phyloP scores from a whole-genome alignment of 2,113 vertebrate genomes.

The Sceloporus undulatus region DNA sequence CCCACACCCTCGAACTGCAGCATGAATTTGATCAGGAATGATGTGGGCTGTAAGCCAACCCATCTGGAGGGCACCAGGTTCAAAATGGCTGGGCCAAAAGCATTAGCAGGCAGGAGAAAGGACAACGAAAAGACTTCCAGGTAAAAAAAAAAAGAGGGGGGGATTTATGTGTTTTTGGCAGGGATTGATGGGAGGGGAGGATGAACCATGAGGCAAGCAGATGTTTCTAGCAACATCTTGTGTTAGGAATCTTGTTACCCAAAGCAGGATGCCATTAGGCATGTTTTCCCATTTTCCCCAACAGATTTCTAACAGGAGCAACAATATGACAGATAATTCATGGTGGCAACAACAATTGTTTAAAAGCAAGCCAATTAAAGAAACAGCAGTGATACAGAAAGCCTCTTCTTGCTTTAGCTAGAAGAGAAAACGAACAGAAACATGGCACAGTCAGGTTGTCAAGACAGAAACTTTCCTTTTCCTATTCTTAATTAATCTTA shows the following conservation, averaged over 20 bases:
- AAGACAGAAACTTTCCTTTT: not conserved
- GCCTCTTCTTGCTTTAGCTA: not conserved
- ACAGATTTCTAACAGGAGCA: slow-evolving; percentile 12
- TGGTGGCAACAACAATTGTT: slow-evolving; percentile 25
- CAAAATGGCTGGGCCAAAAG: not conserved
- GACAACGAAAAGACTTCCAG: not conserved
- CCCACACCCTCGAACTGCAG: not conserved
- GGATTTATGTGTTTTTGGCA: not conserved
- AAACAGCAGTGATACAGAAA: not conserved
- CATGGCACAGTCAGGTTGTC: not conserved
- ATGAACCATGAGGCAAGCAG: slow-evolving; percentile 19
- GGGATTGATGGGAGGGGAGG: not conserved
- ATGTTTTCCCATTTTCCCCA: slow-evolving; percentile 13
- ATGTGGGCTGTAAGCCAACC: not conserved
- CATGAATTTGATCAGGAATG: not conserved
- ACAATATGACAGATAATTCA: slow-evolving; percentile 27
- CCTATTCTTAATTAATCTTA: slow-evolving; percentile 4
- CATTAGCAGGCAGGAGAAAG: not conserved
- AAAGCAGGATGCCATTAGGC: slow-evolving; percentile 14
- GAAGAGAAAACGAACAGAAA: not conserved
- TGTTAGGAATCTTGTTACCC: slow-evolving; percentile 12
- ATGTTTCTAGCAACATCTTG: slow-evolving; percentile 25
- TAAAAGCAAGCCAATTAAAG: slow-evolving; percentile 39
- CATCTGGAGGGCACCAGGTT: not conserved
- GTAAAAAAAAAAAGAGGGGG: not conserved